Evolutionary conservation across 2,113 vertebrate genomes (phyloP).

Genomic region (Xenopus tropicalis): UCB_Xtro_10.0 CM004443.2:101568001-101568500

Average conservation of each 20-base stretch:
- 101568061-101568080: no score
- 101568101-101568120: no score
- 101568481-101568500: no score
- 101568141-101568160: no score
- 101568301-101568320: conserved; percentile 21
- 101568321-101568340: conserved; percentile 22
- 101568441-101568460: not conserved
- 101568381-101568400: conserved; percentile 29
- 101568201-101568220: not conserved
- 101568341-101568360: conserved; percentile 23
- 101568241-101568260: conserved; percentile 23
- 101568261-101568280: conserved; percentile 1
- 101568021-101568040: no score
- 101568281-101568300: conserved; percentile 1
- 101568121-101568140: no score
- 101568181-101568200: not conserved
- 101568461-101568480: not conserved
- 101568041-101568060: no score
- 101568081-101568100: no score
- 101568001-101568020: no score
- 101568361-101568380: conserved; percentile 31
- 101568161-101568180: no score
- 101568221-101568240: not conserved
- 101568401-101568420: conserved; percentile 14
- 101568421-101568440: not conserved